phyloP scores from a whole-genome alignment of 2,888 invertebrate genomes.

The Rotaria macrura region DNA sequence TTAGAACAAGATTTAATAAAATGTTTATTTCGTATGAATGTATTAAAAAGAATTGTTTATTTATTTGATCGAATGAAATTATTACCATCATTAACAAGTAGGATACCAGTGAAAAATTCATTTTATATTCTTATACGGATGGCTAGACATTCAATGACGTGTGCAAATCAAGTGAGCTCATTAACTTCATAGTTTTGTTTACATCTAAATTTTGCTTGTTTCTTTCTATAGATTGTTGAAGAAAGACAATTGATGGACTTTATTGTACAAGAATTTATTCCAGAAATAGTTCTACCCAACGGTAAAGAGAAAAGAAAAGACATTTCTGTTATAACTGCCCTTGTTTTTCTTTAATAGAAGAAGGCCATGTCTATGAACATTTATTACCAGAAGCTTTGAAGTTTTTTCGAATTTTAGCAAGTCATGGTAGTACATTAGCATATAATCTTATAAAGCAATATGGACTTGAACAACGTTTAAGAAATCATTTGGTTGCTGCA shows the following conservation, averaged over 20 bases:
- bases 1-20: slow-evolving; percentile 30
- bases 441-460: background rate
- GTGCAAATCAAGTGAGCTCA: background rate
- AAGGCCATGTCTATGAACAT: background rate
- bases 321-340: too few relatives aligned
- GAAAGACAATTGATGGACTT: slow-evolving; percentile 17
- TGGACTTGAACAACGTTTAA: background rate
- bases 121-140: background rate
- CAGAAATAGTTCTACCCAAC: background rate
- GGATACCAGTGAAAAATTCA: background rate
- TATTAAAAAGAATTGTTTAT: slow-evolving; percentile 28
- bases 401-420: background rate
- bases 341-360: background rate
- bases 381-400: background rate
- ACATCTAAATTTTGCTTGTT: background rate
- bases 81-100: background rate
- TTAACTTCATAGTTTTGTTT: background rate
- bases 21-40: slow-evolving; percentile 30
- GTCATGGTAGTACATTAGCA: background rate
- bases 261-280: background rate
- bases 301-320: background rate
- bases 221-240: background rate
- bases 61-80: slow-evolving; percentile 11
- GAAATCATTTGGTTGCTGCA: background rate
- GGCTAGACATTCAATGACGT: background rate